Percentiles rank a stretch among this genome's conserved stretches.
Conservation (phyloP, 1,140 invertebrate species). For the Gryllus bimaculatus region DNA sequence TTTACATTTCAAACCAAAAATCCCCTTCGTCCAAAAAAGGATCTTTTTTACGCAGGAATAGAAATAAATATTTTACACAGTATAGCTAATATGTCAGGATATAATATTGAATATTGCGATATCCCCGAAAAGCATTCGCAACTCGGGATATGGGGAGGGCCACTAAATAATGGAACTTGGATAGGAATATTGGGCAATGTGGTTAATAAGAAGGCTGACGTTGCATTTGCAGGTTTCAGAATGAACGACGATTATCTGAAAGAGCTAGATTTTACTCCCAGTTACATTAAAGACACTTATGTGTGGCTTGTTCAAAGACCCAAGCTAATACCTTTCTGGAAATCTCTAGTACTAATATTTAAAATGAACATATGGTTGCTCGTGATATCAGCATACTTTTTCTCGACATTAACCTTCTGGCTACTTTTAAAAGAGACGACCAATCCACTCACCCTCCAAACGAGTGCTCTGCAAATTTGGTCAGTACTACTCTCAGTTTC, state of each 20-base stretch:
- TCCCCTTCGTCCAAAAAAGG: background rate
- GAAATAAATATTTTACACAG: background rate
- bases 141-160: background rate
- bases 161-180: slow-evolving; percentile 5
- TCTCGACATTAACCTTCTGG: background rate
- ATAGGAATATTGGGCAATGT: slow-evolving; percentile 1
- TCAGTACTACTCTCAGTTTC: background rate
- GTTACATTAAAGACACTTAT: background rate
- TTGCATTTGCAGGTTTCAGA: background rate
- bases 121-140: background rate
- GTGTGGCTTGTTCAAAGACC: background rate
- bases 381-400: background rate
- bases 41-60: background rate
- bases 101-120: background rate
- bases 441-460: background rate
- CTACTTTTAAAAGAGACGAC: background rate
- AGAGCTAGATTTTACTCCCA: background rate
- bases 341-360: slow-evolving; percentile 7
- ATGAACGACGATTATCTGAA: background rate
- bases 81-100: background rate
- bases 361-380: background rate
- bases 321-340: background rate
- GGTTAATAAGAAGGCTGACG: background rate
- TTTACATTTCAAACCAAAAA: background rate
- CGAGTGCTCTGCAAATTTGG: background rate